A percentile compares a stretch with the other conserved stretches of the same genome.
These are phyloP conservation scores for Montipora cactus DNA, from an alignment of 64 coral and sea anemone species.

Conservation along the genomic window DNA sequence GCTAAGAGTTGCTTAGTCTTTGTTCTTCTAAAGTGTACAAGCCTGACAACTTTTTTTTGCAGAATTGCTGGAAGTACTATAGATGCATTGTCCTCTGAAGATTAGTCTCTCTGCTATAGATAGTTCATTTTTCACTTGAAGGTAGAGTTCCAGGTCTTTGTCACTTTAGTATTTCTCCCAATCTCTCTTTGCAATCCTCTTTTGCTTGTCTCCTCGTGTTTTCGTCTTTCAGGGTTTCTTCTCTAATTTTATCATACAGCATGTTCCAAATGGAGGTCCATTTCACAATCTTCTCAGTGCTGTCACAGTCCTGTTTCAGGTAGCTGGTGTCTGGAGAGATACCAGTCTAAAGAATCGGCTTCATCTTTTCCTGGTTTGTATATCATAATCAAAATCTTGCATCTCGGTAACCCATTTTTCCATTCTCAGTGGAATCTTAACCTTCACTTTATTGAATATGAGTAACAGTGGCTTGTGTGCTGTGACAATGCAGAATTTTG, in stretches of 20 bases:
- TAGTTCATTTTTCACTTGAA: constrained; percentile 60
- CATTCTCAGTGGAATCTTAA: too few species aligned
- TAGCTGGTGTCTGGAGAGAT: too few species aligned
- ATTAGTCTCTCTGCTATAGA: constrained; percentile 59
- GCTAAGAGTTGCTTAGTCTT: constrained; percentile 69
- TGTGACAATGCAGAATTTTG: too few species aligned
- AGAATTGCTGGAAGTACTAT: constrained; percentile 57
- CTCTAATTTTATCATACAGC: background rate
- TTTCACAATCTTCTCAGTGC: too few species aligned
- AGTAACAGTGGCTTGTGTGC: too few species aligned
- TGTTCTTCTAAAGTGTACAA: constrained; percentile 68
- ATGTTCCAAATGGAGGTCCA: too few species aligned
- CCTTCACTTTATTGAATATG: too few species aligned
- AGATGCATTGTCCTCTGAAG: constrained; percentile 49
- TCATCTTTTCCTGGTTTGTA: too few species aligned
- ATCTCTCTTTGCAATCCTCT: constrained; percentile 51
- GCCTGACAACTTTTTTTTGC: constrained; percentile 56
- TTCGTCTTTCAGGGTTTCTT: constrained; percentile 36
- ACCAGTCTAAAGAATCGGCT: background rate
- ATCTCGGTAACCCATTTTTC: too few species aligned
- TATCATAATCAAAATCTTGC: too few species aligned
- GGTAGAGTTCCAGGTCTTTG: constrained; percentile 65
- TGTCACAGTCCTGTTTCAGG: too few species aligned
- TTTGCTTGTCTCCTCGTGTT: constrained; percentile 11
- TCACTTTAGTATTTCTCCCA: constrained; percentile 25